phyloP scores from a whole-genome alignment of 2,888 invertebrate genomes.

The Abscondita cerata region DNA sequence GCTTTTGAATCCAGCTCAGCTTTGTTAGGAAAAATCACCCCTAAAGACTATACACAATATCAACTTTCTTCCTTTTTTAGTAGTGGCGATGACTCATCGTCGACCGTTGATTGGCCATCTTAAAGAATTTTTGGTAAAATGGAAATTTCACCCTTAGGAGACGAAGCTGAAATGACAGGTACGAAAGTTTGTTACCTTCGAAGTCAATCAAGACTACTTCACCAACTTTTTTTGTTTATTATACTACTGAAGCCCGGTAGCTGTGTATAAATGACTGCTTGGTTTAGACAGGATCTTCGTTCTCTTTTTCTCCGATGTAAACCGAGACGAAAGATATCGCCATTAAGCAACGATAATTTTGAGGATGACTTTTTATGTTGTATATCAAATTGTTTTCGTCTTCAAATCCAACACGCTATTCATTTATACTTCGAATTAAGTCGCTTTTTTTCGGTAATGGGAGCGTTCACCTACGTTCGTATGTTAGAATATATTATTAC shows the following conservation, averaged over 20 bases:
- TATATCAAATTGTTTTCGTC: slow-evolving; percentile 16
- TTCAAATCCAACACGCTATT: slow-evolving; percentile 20
- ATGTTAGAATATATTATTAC: slow-evolving; percentile 20
- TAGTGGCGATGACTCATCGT: too few relatives aligned
- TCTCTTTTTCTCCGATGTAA: slow-evolving; percentile 14
- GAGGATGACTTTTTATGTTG: slow-evolving; percentile 20
- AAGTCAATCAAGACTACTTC: slow-evolving; percentile 31
- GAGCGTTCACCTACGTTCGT: slow-evolving; percentile 26
- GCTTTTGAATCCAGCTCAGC: slow-evolving; percentile 19
- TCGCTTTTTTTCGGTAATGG: slow-evolving; percentile 24
- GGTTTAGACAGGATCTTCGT: slow-evolving; percentile 26
- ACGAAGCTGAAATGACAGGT: slow-evolving; percentile 6
- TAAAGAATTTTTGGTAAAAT: too few relatives aligned
- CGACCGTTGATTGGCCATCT: too few relatives aligned
- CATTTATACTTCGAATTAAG: slow-evolving; percentile 26
- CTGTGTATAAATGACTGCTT: slow-evolving; percentile 30
- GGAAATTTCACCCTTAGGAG: too few relatives aligned
- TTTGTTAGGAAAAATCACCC: slow-evolving; percentile 7
- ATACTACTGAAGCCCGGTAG: slow-evolving; percentile 33
- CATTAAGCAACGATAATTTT: slow-evolving; percentile 23
- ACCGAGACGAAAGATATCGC: slow-evolving; percentile 9
- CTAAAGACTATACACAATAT: background rate
- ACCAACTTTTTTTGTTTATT: slow-evolving; percentile 28
- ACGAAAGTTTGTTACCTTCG: slow-evolving; percentile 27
- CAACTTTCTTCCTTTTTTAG: too few relatives aligned